Conservation (phyloP, 2,888 invertebrate genomes). For the Latheticus oryzae region DNA sequence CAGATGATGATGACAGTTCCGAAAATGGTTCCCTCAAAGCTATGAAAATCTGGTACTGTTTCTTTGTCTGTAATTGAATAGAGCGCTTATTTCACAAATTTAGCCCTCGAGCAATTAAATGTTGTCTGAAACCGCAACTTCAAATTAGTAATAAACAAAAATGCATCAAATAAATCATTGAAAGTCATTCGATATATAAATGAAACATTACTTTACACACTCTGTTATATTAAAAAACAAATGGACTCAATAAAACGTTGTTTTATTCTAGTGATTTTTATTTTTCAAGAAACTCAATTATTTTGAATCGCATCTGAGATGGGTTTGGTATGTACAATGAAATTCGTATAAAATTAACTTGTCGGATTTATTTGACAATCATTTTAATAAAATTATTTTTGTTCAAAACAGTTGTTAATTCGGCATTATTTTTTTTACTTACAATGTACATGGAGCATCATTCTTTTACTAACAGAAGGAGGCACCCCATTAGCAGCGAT, state of each 20-base stretch:
- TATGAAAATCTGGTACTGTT: slow-evolving; percentile 25
- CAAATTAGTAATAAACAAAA: slow-evolving; percentile 17
- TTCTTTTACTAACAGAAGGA: slow-evolving; percentile 88
- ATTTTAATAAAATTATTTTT: background rate
- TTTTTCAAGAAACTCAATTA: slow-evolving; percentile 18
- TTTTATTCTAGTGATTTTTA: slow-evolving; percentile 12
- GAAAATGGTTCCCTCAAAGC: slow-evolving; percentile 29
- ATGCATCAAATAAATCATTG: slow-evolving; percentile 11
- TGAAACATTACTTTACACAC: too few relatives aligned
- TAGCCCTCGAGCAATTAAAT: slow-evolving; percentile 10
- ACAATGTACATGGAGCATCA: slow-evolving; percentile 93
- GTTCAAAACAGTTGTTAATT: too few relatives aligned
- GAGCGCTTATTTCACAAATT: slow-evolving; percentile 23
- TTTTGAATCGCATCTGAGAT: slow-evolving; percentile 7
- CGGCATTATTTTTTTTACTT: too few relatives aligned
- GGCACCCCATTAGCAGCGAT: slow-evolving; percentile 91
- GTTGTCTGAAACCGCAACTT: slow-evolving; percentile 9
- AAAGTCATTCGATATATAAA: background rate
- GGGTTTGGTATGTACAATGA: slow-evolving; percentile 6
- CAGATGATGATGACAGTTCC: slow-evolving; percentile 14
- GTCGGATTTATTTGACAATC: slow-evolving; percentile 11
- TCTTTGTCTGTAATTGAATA: slow-evolving; percentile 32
- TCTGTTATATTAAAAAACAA: background rate
- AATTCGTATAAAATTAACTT: slow-evolving; percentile 8
- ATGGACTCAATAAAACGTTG: slow-evolving; percentile 11